Conservation (phyloP, 2,113 vertebrate genomes). For the Gasterosteus aculeatus region DNA sequence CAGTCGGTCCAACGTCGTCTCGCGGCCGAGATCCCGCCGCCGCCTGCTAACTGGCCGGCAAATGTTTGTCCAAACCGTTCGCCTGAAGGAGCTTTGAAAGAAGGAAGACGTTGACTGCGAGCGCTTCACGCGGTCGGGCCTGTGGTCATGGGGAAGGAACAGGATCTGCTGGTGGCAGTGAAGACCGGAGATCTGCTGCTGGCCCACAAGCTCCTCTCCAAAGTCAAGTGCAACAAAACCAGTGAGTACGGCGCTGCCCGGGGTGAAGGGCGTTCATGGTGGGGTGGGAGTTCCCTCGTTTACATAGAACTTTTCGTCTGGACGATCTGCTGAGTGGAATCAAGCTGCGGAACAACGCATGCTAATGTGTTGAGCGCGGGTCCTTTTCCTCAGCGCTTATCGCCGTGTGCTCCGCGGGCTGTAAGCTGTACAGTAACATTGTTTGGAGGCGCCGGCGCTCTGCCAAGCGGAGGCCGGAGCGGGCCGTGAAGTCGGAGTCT, state of each 20-base stretch:
- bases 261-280: background rate
- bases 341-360: constrained; percentile 43
- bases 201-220: constrained; percentile 79
- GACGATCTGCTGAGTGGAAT: constrained; percentile 58
- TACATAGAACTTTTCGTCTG: background rate
- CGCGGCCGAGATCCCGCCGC: constrained; percentile 35
- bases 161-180: constrained; percentile 81
- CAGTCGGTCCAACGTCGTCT: background rate
- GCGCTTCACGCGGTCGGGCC: constrained; percentile 21
- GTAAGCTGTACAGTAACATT: constrained; percentile 28
- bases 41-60: constrained; percentile 3
- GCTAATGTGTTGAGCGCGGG: constrained; percentile 57
- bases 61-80: constrained; percentile 20
- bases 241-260: constrained; percentile 70
- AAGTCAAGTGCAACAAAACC: constrained; percentile 80
- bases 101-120: background rate
- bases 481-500: constrained; percentile 53
- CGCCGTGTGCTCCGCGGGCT: background rate
- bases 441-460: constrained; percentile 49
- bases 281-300: constrained; percentile 7
- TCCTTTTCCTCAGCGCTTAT: constrained; percentile 52
- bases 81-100: constrained; percentile 5
- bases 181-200: constrained; percentile 79
- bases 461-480: constrained; percentile 48
- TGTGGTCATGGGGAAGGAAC: constrained; percentile 79